Conservation (phyloP, 2,797 vertebrate species). For the Sebastes melanostomus region DNA sequence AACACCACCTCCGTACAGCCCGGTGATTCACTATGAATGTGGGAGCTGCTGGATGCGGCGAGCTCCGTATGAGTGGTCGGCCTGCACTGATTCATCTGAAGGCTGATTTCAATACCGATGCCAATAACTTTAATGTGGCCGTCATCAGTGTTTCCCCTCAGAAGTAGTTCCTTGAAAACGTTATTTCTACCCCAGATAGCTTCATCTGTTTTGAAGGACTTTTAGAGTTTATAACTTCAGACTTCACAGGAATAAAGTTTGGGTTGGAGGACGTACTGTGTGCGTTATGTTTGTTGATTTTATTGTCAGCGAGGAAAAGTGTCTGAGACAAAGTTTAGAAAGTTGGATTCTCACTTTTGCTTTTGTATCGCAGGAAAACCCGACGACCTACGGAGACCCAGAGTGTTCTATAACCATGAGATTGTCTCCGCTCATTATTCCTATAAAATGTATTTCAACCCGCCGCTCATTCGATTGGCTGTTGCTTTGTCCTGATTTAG, state of each 20-base stretch:
- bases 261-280: neutral
- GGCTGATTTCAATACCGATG: neutral
- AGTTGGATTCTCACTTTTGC: neutral
- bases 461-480: neutral
- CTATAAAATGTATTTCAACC: neutral
- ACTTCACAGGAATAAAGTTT: neutral
- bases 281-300: neutral
- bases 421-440: neutral
- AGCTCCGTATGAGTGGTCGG: neutral
- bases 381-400: neutral
- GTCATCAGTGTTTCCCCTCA: neutral
- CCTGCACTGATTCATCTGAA: neutral
- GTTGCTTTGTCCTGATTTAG: neutral
- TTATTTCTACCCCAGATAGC: neutral
- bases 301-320: neutral
- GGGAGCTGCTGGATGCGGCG: neutral
- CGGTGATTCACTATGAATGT: neutral
- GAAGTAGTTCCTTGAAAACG: slow-evolving; percentile 1
- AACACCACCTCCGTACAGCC: slow-evolving; percentile 9
- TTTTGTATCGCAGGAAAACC: neutral
- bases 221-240: neutral
- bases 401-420: neutral
- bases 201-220: neutral
- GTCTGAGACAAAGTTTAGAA: neutral
- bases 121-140: neutral